Conservation (phyloP, 2,888 invertebrate genomes). For the Macrosiphum euphorbiae region DNA sequence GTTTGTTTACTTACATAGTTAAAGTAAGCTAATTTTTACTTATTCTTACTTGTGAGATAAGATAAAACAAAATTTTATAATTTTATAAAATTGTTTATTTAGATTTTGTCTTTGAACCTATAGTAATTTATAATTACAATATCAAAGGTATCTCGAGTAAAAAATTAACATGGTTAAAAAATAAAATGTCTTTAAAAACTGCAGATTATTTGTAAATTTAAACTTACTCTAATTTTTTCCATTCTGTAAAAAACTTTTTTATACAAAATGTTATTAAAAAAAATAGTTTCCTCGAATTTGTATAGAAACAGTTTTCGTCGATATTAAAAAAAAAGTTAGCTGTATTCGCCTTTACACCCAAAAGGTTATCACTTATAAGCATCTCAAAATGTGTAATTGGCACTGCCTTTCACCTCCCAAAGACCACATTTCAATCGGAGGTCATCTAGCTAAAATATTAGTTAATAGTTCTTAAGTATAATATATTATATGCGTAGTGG, state of each 20-base stretch:
- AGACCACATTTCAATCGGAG: too few relatives aligned
- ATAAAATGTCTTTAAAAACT: not conserved
- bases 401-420: not conserved
- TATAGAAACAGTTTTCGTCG: too few relatives aligned
- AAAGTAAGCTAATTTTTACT: not conserved
- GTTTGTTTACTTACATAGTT: not conserved
- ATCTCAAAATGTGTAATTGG: not conserved
- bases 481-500: not conserved
- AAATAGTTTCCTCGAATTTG: too few relatives aligned
- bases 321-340: too few relatives aligned
- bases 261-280: not conserved
- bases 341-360: not conserved
- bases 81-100: not conserved
- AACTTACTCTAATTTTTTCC: not conserved
- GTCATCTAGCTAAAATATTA: not conserved
- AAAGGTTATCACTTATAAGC: not conserved
- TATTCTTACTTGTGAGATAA: not conserved
- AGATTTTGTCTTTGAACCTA: not conserved
- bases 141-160: not conserved
- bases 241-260: not conserved
- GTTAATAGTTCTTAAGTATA: not conserved
- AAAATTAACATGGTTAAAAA: not conserved
- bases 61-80: not conserved
- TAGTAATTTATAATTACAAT: not conserved
- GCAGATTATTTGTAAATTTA: not conserved